phyloP scores from a whole-genome alignment of 2,888 invertebrate genomes.

The Stramonita haemastoma region DNA sequence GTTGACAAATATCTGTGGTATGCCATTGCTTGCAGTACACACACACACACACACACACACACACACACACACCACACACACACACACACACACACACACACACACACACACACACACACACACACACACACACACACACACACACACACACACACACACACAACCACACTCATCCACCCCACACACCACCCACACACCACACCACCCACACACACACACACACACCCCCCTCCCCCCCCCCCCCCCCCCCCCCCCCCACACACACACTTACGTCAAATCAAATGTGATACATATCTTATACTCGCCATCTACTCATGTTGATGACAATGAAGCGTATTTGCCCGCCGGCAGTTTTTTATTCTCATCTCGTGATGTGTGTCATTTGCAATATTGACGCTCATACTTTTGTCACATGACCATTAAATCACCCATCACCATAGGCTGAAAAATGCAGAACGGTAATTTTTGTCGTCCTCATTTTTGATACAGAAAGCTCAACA shows the following conservation, averaged over 20 bases:
- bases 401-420: not conserved
- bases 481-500: not conserved
- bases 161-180: not conserved
- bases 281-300: not conserved
- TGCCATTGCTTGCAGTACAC: too few relatives aligned
- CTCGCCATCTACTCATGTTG: not conserved
- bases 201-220: not conserved
- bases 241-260: not conserved
- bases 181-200: not conserved
- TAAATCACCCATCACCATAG: not conserved
- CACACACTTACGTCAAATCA: not conserved
- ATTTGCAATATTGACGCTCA: not conserved
- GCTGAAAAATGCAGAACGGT: too few relatives aligned
- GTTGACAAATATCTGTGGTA: not conserved
- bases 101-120: conserved; percentile 12
- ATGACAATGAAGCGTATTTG: too few relatives aligned
- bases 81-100: not conserved
- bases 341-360: too few relatives aligned
- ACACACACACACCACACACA: not conserved
- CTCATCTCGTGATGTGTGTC: not conserved
- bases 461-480: too few relatives aligned
- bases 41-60: too few relatives aligned
- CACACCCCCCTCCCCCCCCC: too few relatives aligned
- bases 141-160: not conserved
- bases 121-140: not conserved